These are phyloP conservation scores for Trichogramma dendrolimi DNA, from an alignment of 2,888 invertebrate species.

Conservation along the genomic window DNA sequence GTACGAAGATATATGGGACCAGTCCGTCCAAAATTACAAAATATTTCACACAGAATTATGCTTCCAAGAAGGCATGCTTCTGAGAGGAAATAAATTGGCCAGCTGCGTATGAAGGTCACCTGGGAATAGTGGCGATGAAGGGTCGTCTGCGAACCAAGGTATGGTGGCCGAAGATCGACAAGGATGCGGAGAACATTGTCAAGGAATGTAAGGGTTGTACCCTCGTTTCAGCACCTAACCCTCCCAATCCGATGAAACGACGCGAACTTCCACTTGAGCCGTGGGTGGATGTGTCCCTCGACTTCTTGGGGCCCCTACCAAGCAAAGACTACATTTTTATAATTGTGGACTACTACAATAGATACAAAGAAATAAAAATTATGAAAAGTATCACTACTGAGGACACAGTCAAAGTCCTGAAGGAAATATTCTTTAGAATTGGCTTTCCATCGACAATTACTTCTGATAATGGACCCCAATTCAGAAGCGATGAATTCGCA, in stretches of 20 bases:
- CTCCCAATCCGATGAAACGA: constrained; percentile 5
- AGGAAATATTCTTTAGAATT: constrained; percentile 20
- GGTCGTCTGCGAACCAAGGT: constrained; percentile 24
- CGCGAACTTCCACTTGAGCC: constrained; percentile 10
- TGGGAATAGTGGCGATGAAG: constrained; percentile 32
- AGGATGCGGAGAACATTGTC: constrained; percentile 22
- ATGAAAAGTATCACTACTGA: constrained; percentile 21
- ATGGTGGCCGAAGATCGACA: constrained; percentile 27
- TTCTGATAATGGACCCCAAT: constrained; percentile 1
- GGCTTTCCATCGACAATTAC: background rate
- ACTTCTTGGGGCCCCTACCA: constrained; percentile 31
- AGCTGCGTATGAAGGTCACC: constrained; percentile 39
- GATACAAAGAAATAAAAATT: constrained; percentile 26
- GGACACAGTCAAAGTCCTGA: constrained; percentile 25
- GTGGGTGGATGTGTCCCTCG: constrained; percentile 25
- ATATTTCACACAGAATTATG: constrained; percentile 39
- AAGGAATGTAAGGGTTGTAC: constrained; percentile 5
- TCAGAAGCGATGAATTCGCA: constrained; percentile 5
- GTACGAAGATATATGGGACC: constrained; percentile 16
- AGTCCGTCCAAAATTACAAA: constrained; percentile 17
- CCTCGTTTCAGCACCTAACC: background rate
- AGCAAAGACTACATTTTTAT: constrained; percentile 22
- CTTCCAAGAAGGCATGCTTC: constrained; percentile 10
- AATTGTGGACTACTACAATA: constrained; percentile 32
- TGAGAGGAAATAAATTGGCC: constrained; percentile 9